These are phyloP conservation scores for Habrosyne pyritoides DNA, from an alignment of 2,888 invertebrate genomes.

Conservation along the genomic window DNA sequence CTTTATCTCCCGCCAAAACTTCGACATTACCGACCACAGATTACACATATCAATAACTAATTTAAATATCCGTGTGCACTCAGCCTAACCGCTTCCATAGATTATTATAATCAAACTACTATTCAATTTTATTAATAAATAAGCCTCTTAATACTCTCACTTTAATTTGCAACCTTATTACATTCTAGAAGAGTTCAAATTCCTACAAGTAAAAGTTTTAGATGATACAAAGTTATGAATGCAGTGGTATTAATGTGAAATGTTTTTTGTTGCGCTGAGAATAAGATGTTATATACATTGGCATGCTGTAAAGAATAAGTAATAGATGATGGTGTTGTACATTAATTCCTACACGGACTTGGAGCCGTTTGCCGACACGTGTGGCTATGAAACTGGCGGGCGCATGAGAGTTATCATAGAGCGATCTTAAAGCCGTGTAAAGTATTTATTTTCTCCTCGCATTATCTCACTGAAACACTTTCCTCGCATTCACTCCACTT, in stretches of 20 bases:
- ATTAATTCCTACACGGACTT: slow-evolving; percentile 6
- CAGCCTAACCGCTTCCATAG: neutral
- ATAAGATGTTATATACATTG: slow-evolving; percentile 7
- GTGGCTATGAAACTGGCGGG: neutral
- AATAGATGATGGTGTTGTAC: slow-evolving; percentile 6
- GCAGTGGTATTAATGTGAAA: neutral
- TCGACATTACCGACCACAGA: neutral
- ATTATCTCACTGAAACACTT: too few relatives aligned
- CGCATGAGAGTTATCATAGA: too few relatives aligned
- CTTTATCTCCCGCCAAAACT: neutral
- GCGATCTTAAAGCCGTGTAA: too few relatives aligned
- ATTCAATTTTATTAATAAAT: slow-evolving; percentile 31
- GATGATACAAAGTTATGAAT: slow-evolving; percentile 1
- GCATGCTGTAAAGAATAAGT: neutral
- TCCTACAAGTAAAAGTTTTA: slow-evolving; percentile 10
- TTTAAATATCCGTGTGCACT: neutral
- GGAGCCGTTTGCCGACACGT: slow-evolving; percentile 4
- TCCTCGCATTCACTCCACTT: neutral
- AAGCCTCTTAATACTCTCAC: slow-evolving; percentile 26
- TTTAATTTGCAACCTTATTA: slow-evolving; percentile 25
- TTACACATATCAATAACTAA: neutral
- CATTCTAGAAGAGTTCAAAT: slow-evolving; percentile 24
- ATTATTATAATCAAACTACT: slow-evolving; percentile 28
- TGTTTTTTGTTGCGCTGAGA: neutral
- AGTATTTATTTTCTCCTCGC: too few relatives aligned